These are phyloP conservation scores for Apeltes quadracus DNA, from an alignment of 2,113 vertebrate species.

Conservation along the genomic window DNA sequence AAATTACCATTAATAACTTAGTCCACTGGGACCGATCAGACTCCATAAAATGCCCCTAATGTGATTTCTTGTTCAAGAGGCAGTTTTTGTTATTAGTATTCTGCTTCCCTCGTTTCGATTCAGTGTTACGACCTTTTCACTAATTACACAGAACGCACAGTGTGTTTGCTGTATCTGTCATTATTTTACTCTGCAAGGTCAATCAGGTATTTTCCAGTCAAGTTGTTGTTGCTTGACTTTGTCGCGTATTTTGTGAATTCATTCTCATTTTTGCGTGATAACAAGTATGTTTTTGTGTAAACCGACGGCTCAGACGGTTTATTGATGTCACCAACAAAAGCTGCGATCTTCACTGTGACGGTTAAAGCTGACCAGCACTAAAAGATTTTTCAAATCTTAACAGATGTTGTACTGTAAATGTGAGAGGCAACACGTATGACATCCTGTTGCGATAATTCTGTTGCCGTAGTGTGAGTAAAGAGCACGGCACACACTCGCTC, in stretches of 20 bases:
- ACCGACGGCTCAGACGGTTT: background rate
- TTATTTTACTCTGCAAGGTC: too few relatives aligned
- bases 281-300: background rate
- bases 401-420: background rate
- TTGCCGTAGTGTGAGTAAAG: background rate
- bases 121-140: too few relatives aligned
- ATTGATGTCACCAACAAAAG: background rate
- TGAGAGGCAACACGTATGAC: background rate
- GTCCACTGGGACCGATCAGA: too few relatives aligned
- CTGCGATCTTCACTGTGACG: background rate
- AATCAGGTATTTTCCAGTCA: too few relatives aligned
- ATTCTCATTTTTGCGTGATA: background rate
- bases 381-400: background rate
- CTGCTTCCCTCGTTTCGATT: too few relatives aligned
- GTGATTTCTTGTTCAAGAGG: too few relatives aligned
- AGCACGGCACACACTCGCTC: too few relatives aligned
- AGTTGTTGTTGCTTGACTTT: background rate
- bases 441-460: background rate
- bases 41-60: too few relatives aligned
- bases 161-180: too few relatives aligned
- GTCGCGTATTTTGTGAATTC: background rate
- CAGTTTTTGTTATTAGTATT: too few relatives aligned
- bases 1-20: too few relatives aligned
- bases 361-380: background rate
- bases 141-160: too few relatives aligned